Evolutionary conservation across 1,140 invertebrate species (phyloP), one percentile per base, ranked within the genome.

Genomic region (Drosophila kurseongensis): DNA sequence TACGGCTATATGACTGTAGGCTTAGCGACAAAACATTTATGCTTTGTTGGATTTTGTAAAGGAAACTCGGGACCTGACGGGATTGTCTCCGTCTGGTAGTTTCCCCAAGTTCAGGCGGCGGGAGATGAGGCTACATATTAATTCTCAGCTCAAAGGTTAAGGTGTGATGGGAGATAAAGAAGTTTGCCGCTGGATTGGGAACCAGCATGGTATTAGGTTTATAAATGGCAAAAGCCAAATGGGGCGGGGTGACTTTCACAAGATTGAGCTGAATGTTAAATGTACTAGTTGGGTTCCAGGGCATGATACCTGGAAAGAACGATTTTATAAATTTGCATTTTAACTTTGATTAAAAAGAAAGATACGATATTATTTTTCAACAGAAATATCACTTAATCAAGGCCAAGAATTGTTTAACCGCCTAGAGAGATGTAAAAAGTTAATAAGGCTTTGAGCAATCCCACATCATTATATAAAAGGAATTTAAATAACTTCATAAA

Each of bases 11-110:
- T 71, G 68, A 58, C 68, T 71, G 65, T 71, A 69, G 74, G 75
- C 75, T 77, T 77, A 77, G 74, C 72, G 73, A 76, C 73, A 59
- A 61, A 68, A 69, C 75, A 77, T 77, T 77, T 77, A 77, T 77
- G 73, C 56, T 77, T 69, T 75, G 72, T 76, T 76, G 72, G 73
- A 76, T 76, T 75, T 75, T 75, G 32, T 67, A 67, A 57, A 66
- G 60, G 47, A 63, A 42, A 42, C 68, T 9, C 27, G 40, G 29
- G 47, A 51, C 50, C 55, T 41, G 36, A 63, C 59, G 50, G 51
- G 50, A 77, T 77, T 77, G 73, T 56, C 73, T 69, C 27, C 69
- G 56, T 61, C 74, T 77, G 75, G 38, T 77, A 77, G 73, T 77
- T 76, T 67, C 9, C 23, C 29, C 63, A 54, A 58, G 50, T 77